A percentile compares a stretch with the other conserved stretches of the same genome.
Evolutionary conservation across 2,888 invertebrate species (phyloP).

Genomic region (Azorinus chamasolen): DNA sequence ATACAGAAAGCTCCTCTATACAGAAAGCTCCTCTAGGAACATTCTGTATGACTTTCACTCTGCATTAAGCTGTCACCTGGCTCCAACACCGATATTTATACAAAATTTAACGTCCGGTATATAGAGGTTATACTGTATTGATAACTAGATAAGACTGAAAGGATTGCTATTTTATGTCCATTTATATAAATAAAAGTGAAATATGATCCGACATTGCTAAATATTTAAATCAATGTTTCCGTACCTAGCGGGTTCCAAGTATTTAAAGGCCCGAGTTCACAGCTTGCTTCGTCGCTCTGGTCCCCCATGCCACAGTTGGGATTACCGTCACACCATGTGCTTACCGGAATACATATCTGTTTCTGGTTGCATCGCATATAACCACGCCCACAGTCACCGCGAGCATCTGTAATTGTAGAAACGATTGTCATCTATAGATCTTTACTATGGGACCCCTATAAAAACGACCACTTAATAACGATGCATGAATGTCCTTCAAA

Average conservation of each 20-base stretch:
- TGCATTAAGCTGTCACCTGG: too few species aligned
- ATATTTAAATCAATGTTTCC: background rate
- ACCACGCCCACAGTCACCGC: conserved; percentile 59
- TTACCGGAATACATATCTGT: conserved; percentile 68
- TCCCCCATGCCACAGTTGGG: conserved; percentile 75
- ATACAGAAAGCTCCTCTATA: too few species aligned
- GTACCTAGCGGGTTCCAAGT: conserved; percentile 64
- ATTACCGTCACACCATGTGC: conserved; percentile 71
- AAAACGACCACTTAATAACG: background rate
- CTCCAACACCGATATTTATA: too few species aligned
- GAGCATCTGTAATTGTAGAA: conserved; percentile 44
- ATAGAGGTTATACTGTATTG: too few species aligned
- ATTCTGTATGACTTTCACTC: too few species aligned
- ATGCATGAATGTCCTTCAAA: background rate
- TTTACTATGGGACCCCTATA: background rate
- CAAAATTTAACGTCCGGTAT: too few species aligned
- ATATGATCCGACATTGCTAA: too few species aligned
- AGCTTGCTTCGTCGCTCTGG: conserved; percentile 70
- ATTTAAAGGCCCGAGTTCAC: conserved; percentile 60
- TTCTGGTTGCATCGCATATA: conserved; percentile 62
- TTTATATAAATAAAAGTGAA: too few species aligned
- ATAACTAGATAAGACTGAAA: too few species aligned
- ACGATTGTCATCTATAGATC: background rate
- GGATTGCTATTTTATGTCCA: too few species aligned
- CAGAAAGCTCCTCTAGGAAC: too few species aligned